Conservation (phyloP, 2,888 invertebrate species). For the Phaedon cochleariae region DNA sequence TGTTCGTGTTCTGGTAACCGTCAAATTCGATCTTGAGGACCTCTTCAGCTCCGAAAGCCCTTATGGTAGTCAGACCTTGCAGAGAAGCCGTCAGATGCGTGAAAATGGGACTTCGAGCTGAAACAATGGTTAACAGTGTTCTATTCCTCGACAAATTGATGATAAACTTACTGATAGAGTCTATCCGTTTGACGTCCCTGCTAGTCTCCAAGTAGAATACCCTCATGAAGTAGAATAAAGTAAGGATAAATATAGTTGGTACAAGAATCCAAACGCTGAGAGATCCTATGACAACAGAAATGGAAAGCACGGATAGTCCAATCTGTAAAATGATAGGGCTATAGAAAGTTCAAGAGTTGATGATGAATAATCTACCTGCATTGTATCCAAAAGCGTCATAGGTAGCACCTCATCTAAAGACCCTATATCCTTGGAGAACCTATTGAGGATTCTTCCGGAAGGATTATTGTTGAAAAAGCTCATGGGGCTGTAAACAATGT, state of each 20-base stretch:
- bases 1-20: slow-evolving; percentile 70
- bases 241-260: slow-evolving; percentile 72
- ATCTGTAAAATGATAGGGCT: slow-evolving; percentile 62
- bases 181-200: slow-evolving; percentile 76
- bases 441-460: slow-evolving; percentile 71
- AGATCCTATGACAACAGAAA: slow-evolving; percentile 74
- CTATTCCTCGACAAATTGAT: not conserved
- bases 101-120: slow-evolving; percentile 83
- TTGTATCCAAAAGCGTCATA: slow-evolving; percentile 64
- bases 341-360: not conserved
- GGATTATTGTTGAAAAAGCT: slow-evolving; percentile 76
- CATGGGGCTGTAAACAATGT: slow-evolving; percentile 71
- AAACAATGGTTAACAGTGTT: no score
- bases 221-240: slow-evolving; percentile 73
- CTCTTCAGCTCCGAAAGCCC: slow-evolving; percentile 73
- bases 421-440: slow-evolving; percentile 78
- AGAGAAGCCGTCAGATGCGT: slow-evolving; percentile 77
- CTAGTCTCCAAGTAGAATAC: slow-evolving; percentile 77
- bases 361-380: slow-evolving; percentile 50
- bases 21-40: slow-evolving; percentile 71
- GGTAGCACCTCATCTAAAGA: slow-evolving; percentile 67
- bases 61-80: slow-evolving; percentile 78
- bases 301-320: slow-evolving; percentile 71
- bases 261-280: slow-evolving; percentile 76
- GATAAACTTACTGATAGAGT: slow-evolving; percentile 72